Percentiles rank a stretch among this genome's conserved stretches.
These are phyloP conservation scores for Leptopilina boulardi DNA, from an alignment of 1,140 invertebrate species.

Conservation along the genomic window DNA sequence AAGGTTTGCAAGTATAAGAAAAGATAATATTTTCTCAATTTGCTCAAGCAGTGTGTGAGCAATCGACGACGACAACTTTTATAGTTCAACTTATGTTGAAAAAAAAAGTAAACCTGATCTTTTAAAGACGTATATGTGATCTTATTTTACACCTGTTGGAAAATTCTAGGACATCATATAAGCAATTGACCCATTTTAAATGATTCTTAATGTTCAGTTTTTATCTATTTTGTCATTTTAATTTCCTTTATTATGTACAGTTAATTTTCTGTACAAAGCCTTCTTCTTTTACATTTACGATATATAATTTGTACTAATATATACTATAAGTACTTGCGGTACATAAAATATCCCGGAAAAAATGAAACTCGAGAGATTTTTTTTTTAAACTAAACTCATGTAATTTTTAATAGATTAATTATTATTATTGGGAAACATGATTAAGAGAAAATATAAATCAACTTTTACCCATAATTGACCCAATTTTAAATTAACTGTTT, in stretches of 20 bases:
- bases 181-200: background rate
- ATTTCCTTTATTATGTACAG: background rate
- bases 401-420: background rate
- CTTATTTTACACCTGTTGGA: background rate
- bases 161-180: background rate
- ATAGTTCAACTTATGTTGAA: background rate
- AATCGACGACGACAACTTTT: background rate
- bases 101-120: conserved; percentile 14
- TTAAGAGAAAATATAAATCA: conserved; percentile 5
- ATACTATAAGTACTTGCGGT: background rate
- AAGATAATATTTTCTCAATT: conserved; percentile 23
- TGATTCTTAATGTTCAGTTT: background rate
- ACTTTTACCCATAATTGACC: conserved; percentile 5
- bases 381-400: background rate
- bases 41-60: conserved; percentile 12
- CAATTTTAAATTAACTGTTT: conserved; percentile 3
- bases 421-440: background rate
- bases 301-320: background rate
- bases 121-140: background rate
- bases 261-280: too few species aligned
- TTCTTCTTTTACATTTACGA: background rate
- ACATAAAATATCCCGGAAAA: background rate
- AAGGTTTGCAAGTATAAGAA: conserved; percentile 1
- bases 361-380: too few species aligned
- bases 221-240: background rate